A percentile compares a stretch with the other conserved stretches of the same genome.
Conservation (phyloP, 2,888 invertebrate genomes). For the Adelphocoris suturalis region DNA sequence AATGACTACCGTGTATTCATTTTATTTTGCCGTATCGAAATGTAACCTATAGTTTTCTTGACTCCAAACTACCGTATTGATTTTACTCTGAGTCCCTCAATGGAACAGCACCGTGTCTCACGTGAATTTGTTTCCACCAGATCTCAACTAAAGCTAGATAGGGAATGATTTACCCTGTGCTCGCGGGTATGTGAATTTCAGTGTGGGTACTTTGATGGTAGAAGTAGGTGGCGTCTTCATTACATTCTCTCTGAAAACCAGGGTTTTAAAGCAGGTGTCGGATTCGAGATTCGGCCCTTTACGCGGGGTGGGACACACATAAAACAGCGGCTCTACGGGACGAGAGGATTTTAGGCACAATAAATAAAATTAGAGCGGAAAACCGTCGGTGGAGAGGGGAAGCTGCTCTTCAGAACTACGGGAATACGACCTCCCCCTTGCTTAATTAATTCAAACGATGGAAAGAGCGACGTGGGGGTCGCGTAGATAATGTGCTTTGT, state of each 20-base stretch:
- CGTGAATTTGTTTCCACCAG: too few species aligned
- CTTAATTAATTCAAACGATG: conserved; percentile 64
- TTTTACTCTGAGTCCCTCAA: too few species aligned
- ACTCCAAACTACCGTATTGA: too few species aligned
- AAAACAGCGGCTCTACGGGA: conserved; percentile 14
- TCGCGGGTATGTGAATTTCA: neutral
- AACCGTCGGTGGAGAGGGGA: neutral
- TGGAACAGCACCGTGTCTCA: too few species aligned
- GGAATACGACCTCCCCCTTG: conserved; percentile 37
- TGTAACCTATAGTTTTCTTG: too few species aligned
- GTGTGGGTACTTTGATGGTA: conserved; percentile 15
- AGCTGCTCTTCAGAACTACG: conserved; percentile 22
- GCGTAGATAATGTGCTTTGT: conserved; percentile 35
- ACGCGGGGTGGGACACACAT: neutral
- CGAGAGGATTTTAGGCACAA: conserved; percentile 41
- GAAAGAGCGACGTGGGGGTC: conserved; percentile 54
- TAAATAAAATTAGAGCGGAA: conserved; percentile 56
- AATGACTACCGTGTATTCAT: too few species aligned
- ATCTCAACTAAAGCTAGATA: neutral
- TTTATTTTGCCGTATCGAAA: too few species aligned
- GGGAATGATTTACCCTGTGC: neutral
- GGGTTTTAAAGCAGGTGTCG: conserved; percentile 30
- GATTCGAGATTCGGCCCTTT: conserved; percentile 2
- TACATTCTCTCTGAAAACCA: conserved; percentile 18
- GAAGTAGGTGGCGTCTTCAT: neutral